These are phyloP conservation scores for Ochotona curzoniae DNA, from an alignment of 2,113 vertebrate species.

Conservation along the genomic window DNA sequence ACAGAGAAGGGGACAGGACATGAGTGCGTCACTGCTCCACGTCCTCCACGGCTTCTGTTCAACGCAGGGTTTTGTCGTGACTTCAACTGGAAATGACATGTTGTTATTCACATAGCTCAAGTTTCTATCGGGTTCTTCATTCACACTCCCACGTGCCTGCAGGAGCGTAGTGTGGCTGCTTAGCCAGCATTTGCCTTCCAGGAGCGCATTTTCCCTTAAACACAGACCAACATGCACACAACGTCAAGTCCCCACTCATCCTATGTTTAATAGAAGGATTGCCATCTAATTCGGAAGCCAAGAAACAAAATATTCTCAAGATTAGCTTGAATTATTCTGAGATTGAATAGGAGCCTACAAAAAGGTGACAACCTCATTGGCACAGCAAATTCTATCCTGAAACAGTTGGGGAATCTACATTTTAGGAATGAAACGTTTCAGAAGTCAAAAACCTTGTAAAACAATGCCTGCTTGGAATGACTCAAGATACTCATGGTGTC, in stretches of 20 bases:
- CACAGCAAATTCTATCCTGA: not conserved
- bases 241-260: not conserved
- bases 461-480: rapidly evolving
- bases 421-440: not conserved
- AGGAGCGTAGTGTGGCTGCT: too few species aligned
- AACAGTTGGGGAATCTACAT: too few species aligned
- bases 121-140: not conserved
- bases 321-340: not conserved
- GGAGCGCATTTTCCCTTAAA: not conserved
- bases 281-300: not conserved
- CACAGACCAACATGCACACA: not conserved
- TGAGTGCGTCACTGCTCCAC: not conserved
- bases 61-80: not conserved
- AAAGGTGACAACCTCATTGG: not conserved
- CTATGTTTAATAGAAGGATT: not conserved
- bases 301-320: not conserved
- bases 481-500: rapidly evolving
- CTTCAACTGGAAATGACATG: not conserved
- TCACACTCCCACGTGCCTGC: rapidly evolving
- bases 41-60: not conserved
- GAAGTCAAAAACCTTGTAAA: not conserved
- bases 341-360: rapidly evolving
- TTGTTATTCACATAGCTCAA: not conserved
- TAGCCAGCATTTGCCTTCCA: not conserved
- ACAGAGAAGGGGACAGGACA: not conserved